phyloP scores from a whole-genome alignment of 1,140 invertebrate species.

The Drosophila pallidifrons region DNA sequence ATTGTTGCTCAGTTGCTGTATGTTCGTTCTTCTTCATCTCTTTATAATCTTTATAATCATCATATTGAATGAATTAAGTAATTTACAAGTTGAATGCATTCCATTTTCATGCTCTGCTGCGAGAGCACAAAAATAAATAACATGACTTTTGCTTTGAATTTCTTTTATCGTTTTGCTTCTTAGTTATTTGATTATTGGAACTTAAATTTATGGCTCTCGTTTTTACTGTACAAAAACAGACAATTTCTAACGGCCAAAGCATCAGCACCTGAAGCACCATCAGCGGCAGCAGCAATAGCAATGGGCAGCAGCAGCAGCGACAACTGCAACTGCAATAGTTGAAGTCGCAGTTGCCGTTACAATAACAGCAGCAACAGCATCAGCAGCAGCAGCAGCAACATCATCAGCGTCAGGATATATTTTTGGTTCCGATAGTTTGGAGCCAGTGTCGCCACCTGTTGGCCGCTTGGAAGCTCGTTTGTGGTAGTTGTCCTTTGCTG shows the following conservation, averaged over 20 bases:
- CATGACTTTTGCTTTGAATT: conserved; percentile 67
- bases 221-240: conserved; percentile 76
- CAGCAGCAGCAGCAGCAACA: conserved; percentile 18
- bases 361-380: conserved; percentile 32
- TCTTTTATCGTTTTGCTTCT: conserved; percentile 39
- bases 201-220: conserved; percentile 75
- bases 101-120: conserved; percentile 25
- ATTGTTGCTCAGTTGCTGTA: conserved; percentile 81
- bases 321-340: conserved; percentile 12
- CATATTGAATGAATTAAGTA: conserved; percentile 43
- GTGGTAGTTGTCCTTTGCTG: conserved; percentile 49
- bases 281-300: conserved; percentile 29
- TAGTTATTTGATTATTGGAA: conserved; percentile 43
- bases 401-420: conserved; percentile 6
- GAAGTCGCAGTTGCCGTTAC: conserved; percentile 9
- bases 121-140: conserved; percentile 60
- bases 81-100: conserved; percentile 77
- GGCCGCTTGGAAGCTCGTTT: conserved; percentile 80
- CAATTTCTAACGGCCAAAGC: conserved; percentile 67
- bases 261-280: conserved; percentile 14
- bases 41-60: conserved; percentile 23
- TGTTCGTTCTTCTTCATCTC: conserved; percentile 36
- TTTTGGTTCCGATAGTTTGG: conserved; percentile 16
- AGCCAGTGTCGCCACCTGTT: conserved; percentile 24
- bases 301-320: conserved; percentile 3